phyloP scores from a whole-genome alignment of 2,888 invertebrate genomes.

The Caenorhabditis sp. region DNA sequence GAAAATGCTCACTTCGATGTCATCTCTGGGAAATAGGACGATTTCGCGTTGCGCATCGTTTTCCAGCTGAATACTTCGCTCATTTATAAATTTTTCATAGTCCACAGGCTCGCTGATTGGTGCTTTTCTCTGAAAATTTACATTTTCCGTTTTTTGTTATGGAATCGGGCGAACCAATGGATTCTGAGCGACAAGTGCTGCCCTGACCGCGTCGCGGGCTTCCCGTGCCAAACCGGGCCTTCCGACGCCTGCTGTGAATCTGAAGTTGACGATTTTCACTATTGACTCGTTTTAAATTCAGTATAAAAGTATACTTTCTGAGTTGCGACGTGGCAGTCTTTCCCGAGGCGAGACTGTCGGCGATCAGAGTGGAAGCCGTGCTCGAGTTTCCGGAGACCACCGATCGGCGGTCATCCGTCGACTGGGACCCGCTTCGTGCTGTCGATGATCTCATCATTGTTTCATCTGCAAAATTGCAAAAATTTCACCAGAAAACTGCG shows the following conservation, averaged over 20 bases:
- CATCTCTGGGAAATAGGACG: conserved; percentile 77
- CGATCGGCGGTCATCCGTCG: conserved; percentile 65
- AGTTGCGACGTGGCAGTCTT: conserved; percentile 60
- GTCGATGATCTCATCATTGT: conserved; percentile 46
- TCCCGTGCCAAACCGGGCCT: conserved; percentile 75
- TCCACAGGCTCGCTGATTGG: conserved; percentile 74
- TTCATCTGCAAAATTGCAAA: conserved; percentile 30
- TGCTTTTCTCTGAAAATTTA: conserved; percentile 66
- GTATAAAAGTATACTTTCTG: conserved; percentile 57
- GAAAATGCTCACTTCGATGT: conserved; percentile 66
- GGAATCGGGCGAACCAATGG: conserved; percentile 60
- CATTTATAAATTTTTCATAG: conserved; percentile 76
- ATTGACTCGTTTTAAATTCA: neutral
- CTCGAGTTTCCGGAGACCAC: conserved; percentile 69
- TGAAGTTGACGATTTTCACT: conserved; percentile 29
- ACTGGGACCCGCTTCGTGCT: conserved; percentile 41
- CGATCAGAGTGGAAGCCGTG: conserved; percentile 64
- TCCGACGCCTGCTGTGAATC: conserved; percentile 77
- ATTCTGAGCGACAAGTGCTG: conserved; percentile 71
- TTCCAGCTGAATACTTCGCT: conserved; percentile 74
- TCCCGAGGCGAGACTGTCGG: conserved; percentile 64
- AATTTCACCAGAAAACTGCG: neutral
- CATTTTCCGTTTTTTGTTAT: neutral
- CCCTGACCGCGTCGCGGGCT: conserved; percentile 75
- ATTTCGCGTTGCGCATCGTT: conserved; percentile 76